Evolutionary conservation across 2,888 invertebrate genomes (phyloP).

Genomic region (Lobophora halterata): DNA sequence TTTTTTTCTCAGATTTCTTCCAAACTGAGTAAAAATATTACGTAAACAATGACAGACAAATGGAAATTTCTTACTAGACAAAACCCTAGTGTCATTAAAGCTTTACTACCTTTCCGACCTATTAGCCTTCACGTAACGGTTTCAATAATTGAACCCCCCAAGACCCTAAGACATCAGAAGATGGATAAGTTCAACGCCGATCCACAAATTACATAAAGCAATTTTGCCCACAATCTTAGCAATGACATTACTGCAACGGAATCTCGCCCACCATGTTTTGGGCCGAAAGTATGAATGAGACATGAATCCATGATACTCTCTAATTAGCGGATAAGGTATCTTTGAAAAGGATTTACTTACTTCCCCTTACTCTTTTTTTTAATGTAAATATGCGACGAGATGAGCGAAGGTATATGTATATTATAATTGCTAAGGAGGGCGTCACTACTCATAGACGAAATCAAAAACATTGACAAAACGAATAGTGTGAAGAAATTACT

Average conservation of each 20-base stretch:
- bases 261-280: conserved; percentile 56
- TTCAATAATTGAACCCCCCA: conserved; percentile 45
- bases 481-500: too few relatives aligned
- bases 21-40: neutral
- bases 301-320: conserved; percentile 38
- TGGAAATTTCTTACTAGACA: conserved; percentile 1
- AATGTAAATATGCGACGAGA: too few relatives aligned
- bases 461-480: too few relatives aligned
- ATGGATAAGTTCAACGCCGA: conserved; percentile 55
- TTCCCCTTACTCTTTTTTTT: too few relatives aligned
- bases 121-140: conserved; percentile 37
- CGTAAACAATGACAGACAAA: conserved; percentile 3
- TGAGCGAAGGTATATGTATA: too few relatives aligned
- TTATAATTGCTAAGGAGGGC: too few relatives aligned
- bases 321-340: conserved; percentile 17
- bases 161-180: conserved; percentile 50
- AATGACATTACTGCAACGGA: conserved; percentile 67
- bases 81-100: conserved; percentile 17
- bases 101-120: conserved; percentile 33
- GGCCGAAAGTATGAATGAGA: conserved; percentile 43
- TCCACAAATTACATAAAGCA: conserved; percentile 72
- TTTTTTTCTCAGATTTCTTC: conserved; percentile 1
- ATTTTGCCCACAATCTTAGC: conserved; percentile 70
- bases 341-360: too few relatives aligned
- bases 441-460: too few relatives aligned